phyloP scores from a whole-genome alignment of 2,888 invertebrate genomes.

The Pristionchus japonicus region DNA sequence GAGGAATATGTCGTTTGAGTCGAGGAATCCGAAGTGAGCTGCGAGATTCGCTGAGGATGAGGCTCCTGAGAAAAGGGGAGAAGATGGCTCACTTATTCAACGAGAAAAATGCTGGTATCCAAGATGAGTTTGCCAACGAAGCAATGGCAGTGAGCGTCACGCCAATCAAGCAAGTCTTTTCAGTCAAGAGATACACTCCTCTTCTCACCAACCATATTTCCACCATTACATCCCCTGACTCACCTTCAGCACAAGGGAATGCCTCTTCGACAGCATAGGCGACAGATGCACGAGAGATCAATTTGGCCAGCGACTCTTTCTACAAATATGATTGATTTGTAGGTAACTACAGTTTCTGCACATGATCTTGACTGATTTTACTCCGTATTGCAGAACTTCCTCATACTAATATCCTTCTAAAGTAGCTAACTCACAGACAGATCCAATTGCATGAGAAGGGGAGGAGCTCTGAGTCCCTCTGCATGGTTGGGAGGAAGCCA shows the following conservation, averaged over 20 bases:
- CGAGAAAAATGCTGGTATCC: too few relatives aligned
- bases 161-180: too few relatives aligned
- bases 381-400: too few relatives aligned
- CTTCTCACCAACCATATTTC: too few relatives aligned
- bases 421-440: background rate
- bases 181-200: too few relatives aligned
- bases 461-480: background rate
- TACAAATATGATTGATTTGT: background rate
- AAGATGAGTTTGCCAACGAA: too few relatives aligned
- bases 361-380: too few relatives aligned
- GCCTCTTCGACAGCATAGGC: constrained; percentile 5
- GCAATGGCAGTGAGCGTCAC: too few relatives aligned
- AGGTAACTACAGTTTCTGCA: too few relatives aligned
- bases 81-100: background rate
- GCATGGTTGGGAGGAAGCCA: constrained; percentile 17
- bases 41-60: background rate
- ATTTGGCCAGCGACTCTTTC: constrained; percentile 20
- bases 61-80: too few relatives aligned
- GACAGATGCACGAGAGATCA: background rate
- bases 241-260: background rate
- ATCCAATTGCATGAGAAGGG: constrained; percentile 35
- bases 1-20: background rate
- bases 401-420: too few relatives aligned
- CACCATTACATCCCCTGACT: too few relatives aligned
- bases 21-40: background rate